Evolutionary conservation across 1,140 invertebrate species (phyloP).

Genomic region (Ylistrum balloti): DNA sequence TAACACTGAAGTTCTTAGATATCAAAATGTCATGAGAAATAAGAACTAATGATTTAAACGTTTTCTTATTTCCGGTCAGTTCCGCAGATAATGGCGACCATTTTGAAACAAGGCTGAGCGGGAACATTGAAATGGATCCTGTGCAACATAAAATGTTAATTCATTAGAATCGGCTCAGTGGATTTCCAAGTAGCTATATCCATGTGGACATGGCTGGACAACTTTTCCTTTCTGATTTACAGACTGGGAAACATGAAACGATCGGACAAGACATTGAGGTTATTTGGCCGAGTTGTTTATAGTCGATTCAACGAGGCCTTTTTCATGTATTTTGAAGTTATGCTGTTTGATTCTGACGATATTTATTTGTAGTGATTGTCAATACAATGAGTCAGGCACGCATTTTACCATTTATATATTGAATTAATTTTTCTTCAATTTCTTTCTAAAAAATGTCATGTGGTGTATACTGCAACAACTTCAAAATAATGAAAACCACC

Average conservation of each 20-base stretch:
- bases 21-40: background rate
- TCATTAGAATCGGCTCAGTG: background rate
- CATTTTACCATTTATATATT: too few species aligned
- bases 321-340: too few species aligned
- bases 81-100: background rate
- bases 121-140: constrained; percentile 33
- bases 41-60: background rate
- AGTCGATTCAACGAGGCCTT: too few species aligned
- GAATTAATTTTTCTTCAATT: too few species aligned
- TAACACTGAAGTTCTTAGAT: too few species aligned
- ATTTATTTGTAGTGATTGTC: too few species aligned
- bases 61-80: background rate
- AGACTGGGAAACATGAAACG: background rate
- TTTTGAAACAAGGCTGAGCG: background rate
- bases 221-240: background rate
- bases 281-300: background rate
- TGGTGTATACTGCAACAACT: too few species aligned
- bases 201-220: background rate
- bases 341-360: too few species aligned
- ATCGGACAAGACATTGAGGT: constrained; percentile 30
- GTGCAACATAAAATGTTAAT: background rate
- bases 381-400: too few species aligned
- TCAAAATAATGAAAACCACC: too few species aligned
- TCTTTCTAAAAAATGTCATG: too few species aligned
- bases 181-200: background rate